Evolutionary conservation across 2,113 vertebrate genomes (phyloP), one percentile per base, ranked within the genome.

Genomic region (Menidia beryllina): DNA sequence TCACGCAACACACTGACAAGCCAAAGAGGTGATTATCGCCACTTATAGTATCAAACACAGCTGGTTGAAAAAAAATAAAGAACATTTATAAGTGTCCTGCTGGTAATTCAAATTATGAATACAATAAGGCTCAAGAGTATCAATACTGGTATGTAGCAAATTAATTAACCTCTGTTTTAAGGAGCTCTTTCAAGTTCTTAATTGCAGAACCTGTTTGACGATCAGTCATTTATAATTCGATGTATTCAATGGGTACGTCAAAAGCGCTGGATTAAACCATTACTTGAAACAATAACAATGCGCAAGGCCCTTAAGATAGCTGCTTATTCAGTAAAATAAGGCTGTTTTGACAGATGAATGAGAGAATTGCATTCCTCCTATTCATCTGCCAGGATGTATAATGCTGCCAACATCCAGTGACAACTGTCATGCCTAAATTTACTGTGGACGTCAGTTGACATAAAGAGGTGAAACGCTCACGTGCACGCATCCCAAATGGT

Each of bases 101-200:
- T 75, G 75, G 41, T 79, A 74, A 84, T 85, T 86, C 70, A 84
- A 78, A 77, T 75, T 60, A 73, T 75, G 77, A 86, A 86, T 79
- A 82, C 81, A 84, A 77, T 84, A 75, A 84, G 38, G 50, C 80
- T 84, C 86, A 86, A 61, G 79, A 49, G 50, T 76, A 56, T 83
- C 57, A 75, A 62, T 6, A 54, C 57, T 78, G 27, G 60, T 51
- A 56, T 71, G 43, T 49, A 57, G 43, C 78, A 70, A 76, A 53
- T 77, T 81, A 45, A 75, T 84, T 81, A 84, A 84, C 75, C 68
- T 69, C 57, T 60, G 59, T 77, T 77, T 82, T 79, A 63, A 56
- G 64, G 45, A 65, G 53, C 55, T 51, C 57, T 76, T 47, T 65
- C 54, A 72, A 72, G 50, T 56, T 51, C 7, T 41, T 64, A 66